Conservation (phyloP, 1,140 invertebrate species). For the Cardiocondyla obscurior region DNA sequence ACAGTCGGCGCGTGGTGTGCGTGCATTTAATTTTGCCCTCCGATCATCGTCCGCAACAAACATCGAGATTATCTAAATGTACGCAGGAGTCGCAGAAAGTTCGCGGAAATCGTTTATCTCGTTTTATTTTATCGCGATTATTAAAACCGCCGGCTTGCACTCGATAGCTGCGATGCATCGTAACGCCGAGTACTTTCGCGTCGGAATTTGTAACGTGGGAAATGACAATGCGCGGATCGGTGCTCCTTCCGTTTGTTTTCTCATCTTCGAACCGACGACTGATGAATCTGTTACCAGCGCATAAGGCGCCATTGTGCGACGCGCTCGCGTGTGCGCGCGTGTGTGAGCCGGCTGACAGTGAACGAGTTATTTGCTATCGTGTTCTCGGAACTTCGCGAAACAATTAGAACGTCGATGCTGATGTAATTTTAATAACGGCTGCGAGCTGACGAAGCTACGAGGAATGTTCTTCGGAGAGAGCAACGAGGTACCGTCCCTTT, state of each 20-base stretch:
- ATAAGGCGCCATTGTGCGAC: constrained; percentile 11
- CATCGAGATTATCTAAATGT: constrained; percentile 21
- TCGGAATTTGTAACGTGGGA: background rate
- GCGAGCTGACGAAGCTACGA: background rate
- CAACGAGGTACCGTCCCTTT: background rate
- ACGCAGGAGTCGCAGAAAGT: background rate
- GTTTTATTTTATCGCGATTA: background rate
- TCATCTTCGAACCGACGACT: background rate
- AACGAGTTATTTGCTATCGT: constrained; percentile 48
- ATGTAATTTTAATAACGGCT: constrained; percentile 41
- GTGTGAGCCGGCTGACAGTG: constrained; percentile 22
- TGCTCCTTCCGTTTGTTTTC: background rate
- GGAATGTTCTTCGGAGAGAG: background rate
- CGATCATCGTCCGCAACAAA: constrained; percentile 6
- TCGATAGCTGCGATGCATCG: too few species aligned
- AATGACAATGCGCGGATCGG: background rate
- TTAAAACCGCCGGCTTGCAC: background rate
- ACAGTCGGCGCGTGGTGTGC: background rate
- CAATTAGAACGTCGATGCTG: constrained; percentile 62
- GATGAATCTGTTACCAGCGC: background rate
- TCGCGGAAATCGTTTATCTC: background rate
- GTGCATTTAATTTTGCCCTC: background rate
- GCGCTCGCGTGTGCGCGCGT: background rate
- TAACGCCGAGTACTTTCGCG: background rate
- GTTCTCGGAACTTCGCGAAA: constrained; percentile 49